These are phyloP conservation scores for Steinernema carpocapsae DNA, from an alignment of 2,888 invertebrate genomes.

Conservation along the genomic window DNA sequence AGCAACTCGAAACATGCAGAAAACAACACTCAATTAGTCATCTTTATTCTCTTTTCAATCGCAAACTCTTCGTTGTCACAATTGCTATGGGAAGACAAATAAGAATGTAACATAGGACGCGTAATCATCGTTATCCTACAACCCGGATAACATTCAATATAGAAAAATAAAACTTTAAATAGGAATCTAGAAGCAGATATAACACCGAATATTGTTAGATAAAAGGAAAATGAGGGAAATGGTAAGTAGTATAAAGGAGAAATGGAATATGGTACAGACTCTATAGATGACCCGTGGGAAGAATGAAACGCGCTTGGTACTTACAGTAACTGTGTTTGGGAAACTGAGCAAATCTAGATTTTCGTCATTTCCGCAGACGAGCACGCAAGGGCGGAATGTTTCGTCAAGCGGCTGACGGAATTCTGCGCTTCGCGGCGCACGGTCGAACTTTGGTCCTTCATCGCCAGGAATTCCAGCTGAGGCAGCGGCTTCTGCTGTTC, in stretches of 20 bases:
- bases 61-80: neutral
- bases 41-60: neutral
- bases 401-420: constrained; percentile 33
- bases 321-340: too few relatives aligned
- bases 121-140: constrained; percentile 5
- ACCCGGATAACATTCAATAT: constrained; percentile 26
- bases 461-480: constrained; percentile 43
- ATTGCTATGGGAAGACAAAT: neutral
- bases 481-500: constrained; percentile 16
- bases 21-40: too few relatives aligned
- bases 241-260: too few relatives aligned
- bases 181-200: too few relatives aligned
- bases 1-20: too few relatives aligned
- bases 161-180: too few relatives aligned
- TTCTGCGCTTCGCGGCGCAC: constrained; percentile 40
- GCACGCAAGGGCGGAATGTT: constrained; percentile 33
- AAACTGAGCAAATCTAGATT: constrained; percentile 36
- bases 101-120: neutral
- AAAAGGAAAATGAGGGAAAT: constrained; percentile 10
- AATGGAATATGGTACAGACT: neutral
- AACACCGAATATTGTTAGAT: too few relatives aligned
- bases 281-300: neutral
- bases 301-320: neutral
- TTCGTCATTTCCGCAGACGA: constrained; percentile 38
- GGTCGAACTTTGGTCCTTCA: constrained; percentile 33